Percentiles rank a stretch among this genome's conserved stretches.
Evolutionary conservation across 2,888 invertebrate species (phyloP).

Genomic region (Drosophila cognata): DNA sequence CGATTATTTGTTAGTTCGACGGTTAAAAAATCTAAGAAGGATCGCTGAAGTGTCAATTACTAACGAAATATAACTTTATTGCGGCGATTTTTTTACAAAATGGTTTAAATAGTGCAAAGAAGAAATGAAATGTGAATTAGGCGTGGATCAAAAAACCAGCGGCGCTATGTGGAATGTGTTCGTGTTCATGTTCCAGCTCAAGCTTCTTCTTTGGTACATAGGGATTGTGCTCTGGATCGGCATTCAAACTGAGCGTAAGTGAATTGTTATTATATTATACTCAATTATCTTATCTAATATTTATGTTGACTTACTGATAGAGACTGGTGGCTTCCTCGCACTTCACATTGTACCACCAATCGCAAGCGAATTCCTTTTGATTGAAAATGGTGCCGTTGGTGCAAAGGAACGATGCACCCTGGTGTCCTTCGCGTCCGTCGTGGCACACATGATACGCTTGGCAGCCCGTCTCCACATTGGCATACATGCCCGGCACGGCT

Average conservation of each 20-base stretch:
- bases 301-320: slow-evolving; percentile 87
- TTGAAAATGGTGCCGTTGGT: slow-evolving; percentile 95
- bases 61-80: slow-evolving; percentile 18
- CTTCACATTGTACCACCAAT: slow-evolving; percentile 97
- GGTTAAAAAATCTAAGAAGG: not conserved
- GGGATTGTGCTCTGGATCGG: slow-evolving; percentile 92
- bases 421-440: slow-evolving; percentile 93
- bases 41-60: not conserved
- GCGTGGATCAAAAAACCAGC: slow-evolving; percentile 82
- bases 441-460: slow-evolving; percentile 96
- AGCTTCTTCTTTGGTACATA: slow-evolving; percentile 90
- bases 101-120: slow-evolving; percentile 26
- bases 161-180: slow-evolving; percentile 69
- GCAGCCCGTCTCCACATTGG: slow-evolving; percentile 95
- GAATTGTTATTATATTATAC: not conserved
- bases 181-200: slow-evolving; percentile 51
- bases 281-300: not conserved
- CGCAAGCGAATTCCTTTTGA: slow-evolving; percentile 93
- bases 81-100: not conserved
- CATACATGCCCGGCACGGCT: slow-evolving; percentile 94
- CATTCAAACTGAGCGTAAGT: slow-evolving; percentile 88
- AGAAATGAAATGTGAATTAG: slow-evolving; percentile 47
- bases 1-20: not conserved
- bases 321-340: slow-evolving; percentile 90
- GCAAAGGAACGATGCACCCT: slow-evolving; percentile 93